Conservation (phyloP, 2,113 vertebrate species). For the Actenoides lindsayi region DNA sequence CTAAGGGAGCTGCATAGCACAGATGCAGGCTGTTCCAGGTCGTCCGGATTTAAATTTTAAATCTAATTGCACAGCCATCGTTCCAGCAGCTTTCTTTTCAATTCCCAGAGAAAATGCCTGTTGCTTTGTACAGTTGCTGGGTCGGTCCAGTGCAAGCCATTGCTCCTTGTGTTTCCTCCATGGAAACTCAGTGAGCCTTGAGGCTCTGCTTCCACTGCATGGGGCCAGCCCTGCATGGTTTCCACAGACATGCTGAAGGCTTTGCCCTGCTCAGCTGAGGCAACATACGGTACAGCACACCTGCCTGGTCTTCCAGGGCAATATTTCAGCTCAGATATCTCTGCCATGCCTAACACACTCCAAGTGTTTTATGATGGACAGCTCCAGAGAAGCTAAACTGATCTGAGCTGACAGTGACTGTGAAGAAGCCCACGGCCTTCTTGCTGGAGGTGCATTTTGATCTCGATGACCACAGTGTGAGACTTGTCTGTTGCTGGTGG, state of each 20-base stretch:
- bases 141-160: fast-evolving
- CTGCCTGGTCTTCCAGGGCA: neutral
- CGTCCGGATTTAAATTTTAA: neutral
- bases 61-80: fast-evolving
- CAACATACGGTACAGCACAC: fast-evolving
- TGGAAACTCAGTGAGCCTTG: neutral
- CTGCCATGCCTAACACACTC: neutral
- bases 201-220: neutral
- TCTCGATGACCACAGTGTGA: neutral
- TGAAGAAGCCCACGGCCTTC: neutral
- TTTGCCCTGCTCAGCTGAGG: fast-evolving
- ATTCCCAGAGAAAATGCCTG: neutral
- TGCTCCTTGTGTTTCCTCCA: fast-evolving
- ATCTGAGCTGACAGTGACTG: neutral
- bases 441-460: neutral
- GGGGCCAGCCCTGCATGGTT: neutral
- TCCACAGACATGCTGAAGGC: neutral
- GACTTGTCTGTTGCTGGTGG: neutral
- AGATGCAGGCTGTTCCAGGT: fast-evolving
- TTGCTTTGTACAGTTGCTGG: fast-evolving
- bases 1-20: neutral
- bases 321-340: neutral
- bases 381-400: neutral
- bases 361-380: neutral
- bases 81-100: neutral